Conservation (phyloP, 1,140 invertebrate species). For the Macrobrachium nipponense region DNA sequence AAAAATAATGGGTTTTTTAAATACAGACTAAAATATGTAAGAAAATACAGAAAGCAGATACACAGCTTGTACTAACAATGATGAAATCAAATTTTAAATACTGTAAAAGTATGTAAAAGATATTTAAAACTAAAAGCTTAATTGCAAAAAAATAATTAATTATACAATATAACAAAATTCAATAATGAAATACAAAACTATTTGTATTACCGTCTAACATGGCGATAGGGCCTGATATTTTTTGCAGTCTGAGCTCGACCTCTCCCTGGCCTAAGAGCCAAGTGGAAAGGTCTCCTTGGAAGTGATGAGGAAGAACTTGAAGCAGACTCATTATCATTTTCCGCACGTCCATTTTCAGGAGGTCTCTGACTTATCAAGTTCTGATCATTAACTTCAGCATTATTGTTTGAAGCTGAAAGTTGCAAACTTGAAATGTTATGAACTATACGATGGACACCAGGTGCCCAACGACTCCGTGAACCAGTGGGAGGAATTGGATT, state of each 20-base stretch:
- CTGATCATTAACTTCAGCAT: slow-evolving; percentile 7
- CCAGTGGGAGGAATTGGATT: slow-evolving; percentile 21
- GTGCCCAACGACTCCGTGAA: slow-evolving; percentile 35
- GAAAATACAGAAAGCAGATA: too few species aligned
- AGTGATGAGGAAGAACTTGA: slow-evolving; percentile 7
- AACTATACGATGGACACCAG: slow-evolving; percentile 41
- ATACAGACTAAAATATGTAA: too few species aligned
- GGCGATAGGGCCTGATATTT: not conserved
- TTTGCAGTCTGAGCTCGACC: not conserved
- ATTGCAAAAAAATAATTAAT: too few species aligned
- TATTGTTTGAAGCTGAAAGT: slow-evolving; percentile 15
- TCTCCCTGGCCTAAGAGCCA: slow-evolving; percentile 23
- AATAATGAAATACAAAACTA: too few species aligned
- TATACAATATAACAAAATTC: too few species aligned
- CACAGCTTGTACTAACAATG: too few species aligned
- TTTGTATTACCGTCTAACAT: too few species aligned
- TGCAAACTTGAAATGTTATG: slow-evolving; percentile 46
- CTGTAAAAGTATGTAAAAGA: too few species aligned
- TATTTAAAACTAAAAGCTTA: too few species aligned
- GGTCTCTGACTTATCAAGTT: not conserved
- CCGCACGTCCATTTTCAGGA: slow-evolving; percentile 5
- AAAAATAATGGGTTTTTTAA: too few species aligned
- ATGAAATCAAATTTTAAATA: too few species aligned
- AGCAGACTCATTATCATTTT: slow-evolving; percentile 13
- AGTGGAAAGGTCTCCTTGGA: slow-evolving; percentile 22